Evolutionary conservation across 2,113 vertebrate species (phyloP).

Genomic region (Chionis minor): DNA sequence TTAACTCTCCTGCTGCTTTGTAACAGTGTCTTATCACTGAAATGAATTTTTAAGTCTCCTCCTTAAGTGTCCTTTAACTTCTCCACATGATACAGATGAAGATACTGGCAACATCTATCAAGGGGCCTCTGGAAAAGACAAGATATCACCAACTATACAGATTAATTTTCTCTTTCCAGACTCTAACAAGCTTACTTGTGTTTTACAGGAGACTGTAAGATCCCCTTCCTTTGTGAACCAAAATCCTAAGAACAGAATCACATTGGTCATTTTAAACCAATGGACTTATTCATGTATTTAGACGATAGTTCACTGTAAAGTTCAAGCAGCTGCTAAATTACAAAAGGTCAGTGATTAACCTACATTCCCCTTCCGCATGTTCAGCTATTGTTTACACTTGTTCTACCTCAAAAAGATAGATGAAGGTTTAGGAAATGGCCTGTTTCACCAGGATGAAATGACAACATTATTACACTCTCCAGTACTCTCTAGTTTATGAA

Average conservation of each 20-base stretch:
- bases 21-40: neutral
- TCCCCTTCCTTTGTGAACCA: neutral
- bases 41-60: neutral
- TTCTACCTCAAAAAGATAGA: neutral
- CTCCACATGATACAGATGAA: neutral
- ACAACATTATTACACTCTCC: neutral
- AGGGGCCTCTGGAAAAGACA: neutral
- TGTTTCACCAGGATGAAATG: neutral
- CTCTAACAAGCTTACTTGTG: neutral
- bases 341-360: neutral
- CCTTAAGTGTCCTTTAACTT: neutral
- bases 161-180: neutral
- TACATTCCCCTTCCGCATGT: neutral
- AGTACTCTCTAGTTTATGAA: neutral
- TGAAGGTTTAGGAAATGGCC: neutral
- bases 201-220: neutral
- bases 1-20: neutral
- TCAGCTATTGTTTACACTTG: neutral
- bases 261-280: neutral
- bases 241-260: neutral
- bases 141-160: neutral
- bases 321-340: slow-evolving; percentile 2
- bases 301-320: neutral
- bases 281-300: neutral
- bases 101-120: neutral